Percentiles rank a stretch among this genome's conserved stretches.
Conservation (phyloP, 2,888 invertebrate species). For the Eretmocerus hayati region DNA sequence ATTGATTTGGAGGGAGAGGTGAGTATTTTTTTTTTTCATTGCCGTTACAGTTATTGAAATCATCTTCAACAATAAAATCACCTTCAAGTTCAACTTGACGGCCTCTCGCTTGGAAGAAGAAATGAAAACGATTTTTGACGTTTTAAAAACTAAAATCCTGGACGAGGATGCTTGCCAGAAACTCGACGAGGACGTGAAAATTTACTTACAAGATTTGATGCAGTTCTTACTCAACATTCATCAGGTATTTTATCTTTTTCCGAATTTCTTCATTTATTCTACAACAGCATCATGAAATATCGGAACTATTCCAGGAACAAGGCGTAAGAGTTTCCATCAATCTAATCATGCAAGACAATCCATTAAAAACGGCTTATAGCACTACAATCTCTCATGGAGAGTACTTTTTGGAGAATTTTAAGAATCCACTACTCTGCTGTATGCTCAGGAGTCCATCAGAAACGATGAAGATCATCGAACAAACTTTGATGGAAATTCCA, state of each 20-base stretch:
- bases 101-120: background rate
- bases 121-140: slow-evolving; percentile 24
- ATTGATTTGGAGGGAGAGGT: slow-evolving; percentile 13
- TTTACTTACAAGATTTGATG: slow-evolving; percentile 30
- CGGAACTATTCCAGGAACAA: slow-evolving; percentile 4
- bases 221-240: slow-evolving; percentile 29
- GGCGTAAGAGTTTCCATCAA: slow-evolving; percentile 9
- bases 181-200: slow-evolving; percentile 20
- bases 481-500: slow-evolving; percentile 26
- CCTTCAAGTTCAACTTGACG: slow-evolving; percentile 12
- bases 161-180: slow-evolving; percentile 8
- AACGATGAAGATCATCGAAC: slow-evolving; percentile 29
- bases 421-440: slow-evolving; percentile 32
- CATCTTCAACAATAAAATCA: background rate
- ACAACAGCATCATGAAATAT: background rate
- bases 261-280: background rate
- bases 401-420: slow-evolving; percentile 40
- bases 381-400: slow-evolving; percentile 37
- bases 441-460: slow-evolving; percentile 28
- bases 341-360: slow-evolving; percentile 19
- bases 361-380: slow-evolving; percentile 15
- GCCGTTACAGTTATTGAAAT: background rate
- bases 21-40: slow-evolving; percentile 8
- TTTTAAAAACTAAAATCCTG: slow-evolving; percentile 22
- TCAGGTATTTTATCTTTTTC: slow-evolving; percentile 13